phyloP scores from a whole-genome alignment of 2,888 invertebrate species.

The Parthenolecanium corni region DNA sequence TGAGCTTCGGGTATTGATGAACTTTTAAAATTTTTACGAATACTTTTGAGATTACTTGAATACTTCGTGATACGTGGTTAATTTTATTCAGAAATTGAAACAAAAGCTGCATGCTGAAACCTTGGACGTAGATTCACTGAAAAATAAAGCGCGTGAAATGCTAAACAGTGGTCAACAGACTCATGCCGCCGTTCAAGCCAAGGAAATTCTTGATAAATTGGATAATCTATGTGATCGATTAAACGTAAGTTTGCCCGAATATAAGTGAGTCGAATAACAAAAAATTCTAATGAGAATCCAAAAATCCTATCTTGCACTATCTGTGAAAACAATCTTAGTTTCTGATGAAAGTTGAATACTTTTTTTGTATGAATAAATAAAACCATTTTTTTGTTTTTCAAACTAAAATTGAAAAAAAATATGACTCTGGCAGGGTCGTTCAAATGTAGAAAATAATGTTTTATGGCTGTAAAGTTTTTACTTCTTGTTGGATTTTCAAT shows the following conservation, averaged over 20 bases:
- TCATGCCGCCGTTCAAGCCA: slow-evolving; percentile 69
- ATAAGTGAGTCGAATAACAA: background rate
- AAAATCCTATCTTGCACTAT: background rate
- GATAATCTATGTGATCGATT: slow-evolving; percentile 64
- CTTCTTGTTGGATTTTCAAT: no score
- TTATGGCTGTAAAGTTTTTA: no score
- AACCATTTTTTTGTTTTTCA: background rate
- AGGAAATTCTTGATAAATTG: slow-evolving; percentile 72
- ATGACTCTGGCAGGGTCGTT: no score
- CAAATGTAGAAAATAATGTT: no score
- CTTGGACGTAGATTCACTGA: slow-evolving; percentile 74
- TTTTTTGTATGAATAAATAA: no score
- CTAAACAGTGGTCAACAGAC: slow-evolving; percentile 73
- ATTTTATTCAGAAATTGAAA: slow-evolving; percentile 49
- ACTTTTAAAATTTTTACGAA: background rate
- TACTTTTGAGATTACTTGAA: background rate
- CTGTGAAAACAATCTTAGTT: background rate
- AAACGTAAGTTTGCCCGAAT: slow-evolving; percentile 41
- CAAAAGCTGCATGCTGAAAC: slow-evolving; percentile 82
- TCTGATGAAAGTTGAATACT: background rate
- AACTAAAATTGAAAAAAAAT: no score
- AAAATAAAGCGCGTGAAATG: slow-evolving; percentile 75
- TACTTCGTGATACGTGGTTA: background rate
- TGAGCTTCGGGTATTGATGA: slow-evolving; percentile 50
- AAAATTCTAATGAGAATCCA: background rate